Conservation (phyloP, 2,888 invertebrate genomes). For the Caenorhabditis wallacei region DNA sequence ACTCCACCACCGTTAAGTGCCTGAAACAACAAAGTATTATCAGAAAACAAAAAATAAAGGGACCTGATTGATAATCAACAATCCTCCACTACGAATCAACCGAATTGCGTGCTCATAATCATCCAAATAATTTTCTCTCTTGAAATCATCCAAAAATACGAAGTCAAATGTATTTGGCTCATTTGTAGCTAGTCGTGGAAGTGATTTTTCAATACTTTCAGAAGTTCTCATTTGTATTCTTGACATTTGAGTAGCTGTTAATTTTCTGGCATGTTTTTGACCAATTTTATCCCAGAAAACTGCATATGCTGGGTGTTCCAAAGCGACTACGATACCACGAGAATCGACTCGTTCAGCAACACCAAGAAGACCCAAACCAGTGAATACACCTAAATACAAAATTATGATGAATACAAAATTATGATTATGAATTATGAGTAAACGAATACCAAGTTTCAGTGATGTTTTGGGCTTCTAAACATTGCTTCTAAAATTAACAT, state of each 20-base stretch:
- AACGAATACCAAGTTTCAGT: too few species aligned
- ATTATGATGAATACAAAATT: too few species aligned
- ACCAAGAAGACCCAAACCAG: slow-evolving; percentile 70
- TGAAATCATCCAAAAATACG: slow-evolving; percentile 83
- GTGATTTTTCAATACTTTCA: slow-evolving; percentile 70
- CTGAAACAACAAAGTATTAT: slow-evolving; percentile 42
- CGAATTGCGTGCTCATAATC: slow-evolving; percentile 84
- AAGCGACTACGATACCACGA: slow-evolving; percentile 75
- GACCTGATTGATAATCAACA: slow-evolving; percentile 84
- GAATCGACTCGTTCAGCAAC: slow-evolving; percentile 70
- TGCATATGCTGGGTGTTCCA: slow-evolving; percentile 76
- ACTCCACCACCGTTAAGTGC: slow-evolving; percentile 73
- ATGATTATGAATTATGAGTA: too few species aligned
- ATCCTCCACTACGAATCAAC: slow-evolving; percentile 83
- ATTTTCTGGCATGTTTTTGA: slow-evolving; percentile 71
- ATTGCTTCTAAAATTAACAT: neutral
- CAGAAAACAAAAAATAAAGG: neutral
- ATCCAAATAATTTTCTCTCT: slow-evolving; percentile 83
- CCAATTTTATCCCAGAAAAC: slow-evolving; percentile 77
- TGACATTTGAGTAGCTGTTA: slow-evolving; percentile 67
- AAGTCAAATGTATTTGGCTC: slow-evolving; percentile 76
- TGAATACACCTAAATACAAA: slow-evolving; percentile 67
- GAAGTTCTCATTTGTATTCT: slow-evolving; percentile 76
- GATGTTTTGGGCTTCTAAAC: neutral
- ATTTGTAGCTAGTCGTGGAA: slow-evolving; percentile 68